phyloP scores from a whole-genome alignment of 2,888 invertebrate species.

The Cosmia pyralina region DNA sequence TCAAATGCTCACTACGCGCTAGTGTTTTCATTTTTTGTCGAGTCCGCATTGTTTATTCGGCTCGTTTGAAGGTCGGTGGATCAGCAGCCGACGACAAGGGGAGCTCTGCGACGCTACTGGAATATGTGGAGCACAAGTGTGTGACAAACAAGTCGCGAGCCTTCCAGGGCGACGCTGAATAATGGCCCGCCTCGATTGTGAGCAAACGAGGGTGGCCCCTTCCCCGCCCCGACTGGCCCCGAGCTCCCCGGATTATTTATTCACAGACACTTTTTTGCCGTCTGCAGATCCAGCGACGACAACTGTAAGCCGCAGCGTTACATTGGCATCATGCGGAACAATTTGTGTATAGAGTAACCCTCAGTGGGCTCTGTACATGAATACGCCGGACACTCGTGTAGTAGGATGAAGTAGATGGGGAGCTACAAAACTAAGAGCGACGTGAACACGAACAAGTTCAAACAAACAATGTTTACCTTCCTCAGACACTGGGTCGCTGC shows the following conservation, averaged over 20 bases:
- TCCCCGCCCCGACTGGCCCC: background rate
- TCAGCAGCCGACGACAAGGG: background rate
- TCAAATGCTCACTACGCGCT: background rate
- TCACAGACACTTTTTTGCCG: constrained; percentile 31
- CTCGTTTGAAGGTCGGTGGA: background rate
- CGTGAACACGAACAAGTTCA: background rate
- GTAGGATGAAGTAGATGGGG: too few species aligned
- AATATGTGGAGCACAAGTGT: constrained; percentile 24
- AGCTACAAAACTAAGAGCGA: background rate
- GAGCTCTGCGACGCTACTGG: background rate
- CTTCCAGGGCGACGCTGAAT: constrained; percentile 32
- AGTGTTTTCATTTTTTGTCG: background rate
- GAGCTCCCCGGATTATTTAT: constrained; percentile 35
- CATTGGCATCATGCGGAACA: constrained; percentile 4
- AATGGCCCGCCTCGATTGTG: constrained; percentile 20
- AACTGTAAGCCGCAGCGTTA: constrained; percentile 17
- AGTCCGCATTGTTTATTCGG: background rate
- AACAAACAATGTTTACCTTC: background rate
- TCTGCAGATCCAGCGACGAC: constrained; percentile 3
- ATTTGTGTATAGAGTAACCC: background rate
- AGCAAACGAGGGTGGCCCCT: constrained; percentile 15
- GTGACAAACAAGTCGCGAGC: constrained; percentile 41
- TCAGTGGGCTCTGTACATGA: background rate
- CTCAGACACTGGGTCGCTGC: background rate
- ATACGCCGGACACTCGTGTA: too few species aligned